phyloP scores from a whole-genome alignment of 2,113 vertebrate species.

The Cavia porcellus region DNA sequence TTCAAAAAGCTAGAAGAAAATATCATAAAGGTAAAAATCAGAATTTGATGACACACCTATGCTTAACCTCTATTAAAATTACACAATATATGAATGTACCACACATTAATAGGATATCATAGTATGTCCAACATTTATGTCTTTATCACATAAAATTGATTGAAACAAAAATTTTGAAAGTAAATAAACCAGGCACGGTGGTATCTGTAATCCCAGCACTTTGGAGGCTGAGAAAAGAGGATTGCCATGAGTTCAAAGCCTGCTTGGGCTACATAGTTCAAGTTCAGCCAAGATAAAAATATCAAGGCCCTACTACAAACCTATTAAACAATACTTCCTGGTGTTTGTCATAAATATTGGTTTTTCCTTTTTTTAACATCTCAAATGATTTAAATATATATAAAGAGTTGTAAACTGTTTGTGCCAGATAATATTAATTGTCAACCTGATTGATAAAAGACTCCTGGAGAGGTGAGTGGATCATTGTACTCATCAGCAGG shows the following conservation, averaged over 20 bases:
- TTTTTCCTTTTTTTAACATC: background rate
- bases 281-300: background rate
- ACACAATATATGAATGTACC: background rate
- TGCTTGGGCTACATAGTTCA: background rate
- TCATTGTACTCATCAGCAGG: too few species aligned
- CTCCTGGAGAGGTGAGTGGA: too few species aligned
- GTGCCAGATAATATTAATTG: background rate
- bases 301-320: background rate
- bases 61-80: background rate
- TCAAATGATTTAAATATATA: background rate
- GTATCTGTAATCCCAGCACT: too few species aligned
- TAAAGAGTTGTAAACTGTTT: background rate
- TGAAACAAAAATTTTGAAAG: too few species aligned
- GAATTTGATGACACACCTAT: background rate
- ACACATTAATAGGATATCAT: background rate
- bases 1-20: background rate
- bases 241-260: background rate
- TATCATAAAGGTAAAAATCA: background rate
- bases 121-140: background rate
- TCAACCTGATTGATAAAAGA: background rate
- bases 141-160: background rate
- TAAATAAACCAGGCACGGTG: too few species aligned
- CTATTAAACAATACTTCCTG: slow-evolving; percentile 23
- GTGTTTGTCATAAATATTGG: background rate
- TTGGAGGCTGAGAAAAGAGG: too few species aligned